phyloP scores from a whole-genome alignment of 1,140 invertebrate genomes.

The Drosophila carrolli region DNA sequence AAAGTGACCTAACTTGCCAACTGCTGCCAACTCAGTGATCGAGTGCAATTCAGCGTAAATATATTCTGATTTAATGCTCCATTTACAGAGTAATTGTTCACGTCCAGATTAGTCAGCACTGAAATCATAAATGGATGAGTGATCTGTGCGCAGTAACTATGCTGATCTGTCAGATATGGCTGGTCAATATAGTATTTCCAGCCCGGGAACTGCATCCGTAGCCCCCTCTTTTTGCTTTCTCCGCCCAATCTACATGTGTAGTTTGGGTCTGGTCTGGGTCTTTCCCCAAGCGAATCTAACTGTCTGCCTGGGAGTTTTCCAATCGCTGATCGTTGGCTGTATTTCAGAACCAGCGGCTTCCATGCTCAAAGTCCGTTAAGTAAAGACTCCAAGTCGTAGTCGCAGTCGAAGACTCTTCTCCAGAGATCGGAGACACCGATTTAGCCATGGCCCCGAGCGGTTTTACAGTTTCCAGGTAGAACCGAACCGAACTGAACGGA shows the following conservation, averaged over 20 bases:
- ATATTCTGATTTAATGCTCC: constrained; percentile 14
- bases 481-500: constrained; percentile 34
- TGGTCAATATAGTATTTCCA: background rate
- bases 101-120: constrained; percentile 11
- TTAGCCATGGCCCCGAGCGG: constrained; percentile 16
- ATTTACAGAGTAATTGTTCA: constrained; percentile 10
- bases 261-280: constrained; percentile 1
- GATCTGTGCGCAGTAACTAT: constrained; percentile 1
- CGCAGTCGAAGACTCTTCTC: constrained; percentile 13
- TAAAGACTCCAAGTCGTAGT: background rate
- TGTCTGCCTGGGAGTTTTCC: constrained; percentile 11
- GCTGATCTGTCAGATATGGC: constrained; percentile 4
- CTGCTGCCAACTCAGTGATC: constrained; percentile 10
- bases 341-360: constrained; percentile 15
- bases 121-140: constrained; percentile 12
- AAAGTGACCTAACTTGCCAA: background rate
- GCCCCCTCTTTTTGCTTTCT: constrained; percentile 1
- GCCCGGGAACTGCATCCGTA: background rate
- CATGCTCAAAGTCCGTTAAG: constrained; percentile 31
- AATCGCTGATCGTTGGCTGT: constrained; percentile 18
- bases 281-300: constrained; percentile 14
- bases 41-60: constrained; percentile 1
- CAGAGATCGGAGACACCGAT: constrained; percentile 31
- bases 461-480: constrained; percentile 41
- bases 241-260: constrained; percentile 1